Percentiles rank a stretch among this genome's conserved stretches.
Evolutionary conservation across 2,113 vertebrate species (phyloP).

Genomic region (Ellobius talpinus): DNA sequence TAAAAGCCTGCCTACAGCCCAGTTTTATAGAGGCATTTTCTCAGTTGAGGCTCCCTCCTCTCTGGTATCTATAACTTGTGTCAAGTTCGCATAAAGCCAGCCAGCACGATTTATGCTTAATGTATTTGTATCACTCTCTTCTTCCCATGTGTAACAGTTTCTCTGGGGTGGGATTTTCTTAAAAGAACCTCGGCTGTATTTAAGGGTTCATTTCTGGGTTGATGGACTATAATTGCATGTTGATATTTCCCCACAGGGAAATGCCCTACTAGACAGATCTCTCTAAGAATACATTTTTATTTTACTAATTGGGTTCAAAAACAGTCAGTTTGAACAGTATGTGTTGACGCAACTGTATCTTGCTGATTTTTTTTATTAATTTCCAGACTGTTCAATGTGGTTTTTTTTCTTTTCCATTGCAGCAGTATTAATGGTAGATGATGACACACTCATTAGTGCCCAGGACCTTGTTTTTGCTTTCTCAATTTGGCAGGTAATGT

Average conservation of each 20-base stretch:
- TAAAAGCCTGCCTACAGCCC: no score
- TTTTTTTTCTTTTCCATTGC: conserved; percentile 50
- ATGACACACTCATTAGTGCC: conserved; percentile 94
- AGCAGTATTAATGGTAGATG: conserved; percentile 97
- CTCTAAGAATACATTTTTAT: conserved; percentile 23
- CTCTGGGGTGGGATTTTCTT: conserved; percentile 31
- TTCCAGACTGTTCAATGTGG: conserved; percentile 39
- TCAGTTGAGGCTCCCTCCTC: not conserved
- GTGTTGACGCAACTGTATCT: not conserved
- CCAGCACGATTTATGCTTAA: not conserved
- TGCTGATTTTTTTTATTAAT: conserved; percentile 31
- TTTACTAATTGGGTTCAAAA: conserved; percentile 29
- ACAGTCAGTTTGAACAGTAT: not conserved
- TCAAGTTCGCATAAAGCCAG: not conserved
- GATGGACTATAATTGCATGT: not conserved
- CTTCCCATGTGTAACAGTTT: not conserved
- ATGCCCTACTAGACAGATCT: not conserved
- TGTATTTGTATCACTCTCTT: not conserved
- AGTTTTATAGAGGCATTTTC: not conserved
- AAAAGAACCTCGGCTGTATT: conserved; percentile 32
- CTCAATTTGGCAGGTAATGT: conserved; percentile 97
- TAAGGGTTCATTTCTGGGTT: conserved; percentile 43
- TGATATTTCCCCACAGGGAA: not conserved
- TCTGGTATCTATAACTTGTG: not conserved
- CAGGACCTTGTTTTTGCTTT: conserved; percentile 96